Conservation (phyloP, 2,888 invertebrate species). For the Himalopsyche tibetana region DNA sequence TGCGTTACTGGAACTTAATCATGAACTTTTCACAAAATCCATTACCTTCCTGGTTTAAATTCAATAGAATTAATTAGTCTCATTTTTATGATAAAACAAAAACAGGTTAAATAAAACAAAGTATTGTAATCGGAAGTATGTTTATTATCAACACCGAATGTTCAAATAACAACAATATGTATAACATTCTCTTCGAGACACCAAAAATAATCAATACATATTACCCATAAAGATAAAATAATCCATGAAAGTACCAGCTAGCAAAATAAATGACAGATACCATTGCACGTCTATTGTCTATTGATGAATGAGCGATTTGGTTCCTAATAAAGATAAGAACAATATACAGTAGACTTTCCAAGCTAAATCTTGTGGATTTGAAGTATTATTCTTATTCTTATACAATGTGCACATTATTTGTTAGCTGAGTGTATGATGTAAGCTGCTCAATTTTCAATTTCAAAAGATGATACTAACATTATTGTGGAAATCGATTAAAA, state of each 20-base stretch:
- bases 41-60: no score
- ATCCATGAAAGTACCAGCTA: conserved; percentile 7
- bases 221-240: conserved; percentile 48
- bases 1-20: no score
- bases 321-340: background rate
- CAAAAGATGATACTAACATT: no score
- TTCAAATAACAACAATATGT: conserved; percentile 56
- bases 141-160: conserved; percentile 62
- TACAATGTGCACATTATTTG: background rate
- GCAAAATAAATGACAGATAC: background rate
- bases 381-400: background rate
- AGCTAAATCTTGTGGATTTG: background rate
- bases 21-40: no score
- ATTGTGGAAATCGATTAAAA: no score
- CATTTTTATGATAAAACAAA: no score
- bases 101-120: no score
- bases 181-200: conserved; percentile 48
- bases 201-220: conserved; percentile 44
- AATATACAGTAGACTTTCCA: background rate
- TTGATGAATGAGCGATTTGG: background rate
- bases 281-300: background rate
- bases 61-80: no score
- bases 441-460: no score
- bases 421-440: background rate
- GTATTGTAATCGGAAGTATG: conserved; percentile 53